Conservation (phyloP, 2,797 vertebrate genomes). For the Protosalanx chinensis region DNA sequence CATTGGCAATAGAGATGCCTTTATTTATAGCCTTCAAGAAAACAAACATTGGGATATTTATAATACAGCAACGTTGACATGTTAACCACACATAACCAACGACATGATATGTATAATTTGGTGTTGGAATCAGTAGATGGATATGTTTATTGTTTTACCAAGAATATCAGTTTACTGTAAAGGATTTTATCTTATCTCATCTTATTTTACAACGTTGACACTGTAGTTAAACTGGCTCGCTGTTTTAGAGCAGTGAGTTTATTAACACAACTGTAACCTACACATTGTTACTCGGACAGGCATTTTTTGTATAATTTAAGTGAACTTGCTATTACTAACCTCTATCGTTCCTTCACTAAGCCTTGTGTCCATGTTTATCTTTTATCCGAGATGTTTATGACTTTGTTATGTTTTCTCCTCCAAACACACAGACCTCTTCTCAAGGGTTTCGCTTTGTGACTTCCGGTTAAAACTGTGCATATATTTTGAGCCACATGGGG, state of each 20-base stretch:
- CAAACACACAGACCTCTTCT: neutral
- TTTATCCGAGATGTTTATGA: neutral
- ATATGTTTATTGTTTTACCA: too few relatives aligned
- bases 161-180: too few relatives aligned
- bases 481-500: neutral
- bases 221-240: too few relatives aligned
- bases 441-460: neutral
- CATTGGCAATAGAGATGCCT: constrained; percentile 22
- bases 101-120: neutral
- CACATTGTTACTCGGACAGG: too few relatives aligned
- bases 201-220: too few relatives aligned
- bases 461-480: neutral
- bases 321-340: neutral
- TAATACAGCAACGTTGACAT: neutral
- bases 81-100: neutral
- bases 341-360: constrained; percentile 4
- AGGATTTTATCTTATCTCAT: too few relatives aligned
- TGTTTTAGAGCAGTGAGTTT: too few relatives aligned
- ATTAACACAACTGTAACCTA: too few relatives aligned
- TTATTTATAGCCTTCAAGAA: constrained; percentile 51
- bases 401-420: neutral
- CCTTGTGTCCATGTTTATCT: neutral
- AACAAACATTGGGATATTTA: constrained; percentile 12
- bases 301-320: neutral
- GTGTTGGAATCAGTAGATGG: too few relatives aligned